Percentiles rank a stretch among this genome's conserved stretches.
Evolutionary conservation across 30 jellyfish, hydroid and myxozoan genomes (phyloP).

Genomic region (Phacellophora camtschatica): DNA sequence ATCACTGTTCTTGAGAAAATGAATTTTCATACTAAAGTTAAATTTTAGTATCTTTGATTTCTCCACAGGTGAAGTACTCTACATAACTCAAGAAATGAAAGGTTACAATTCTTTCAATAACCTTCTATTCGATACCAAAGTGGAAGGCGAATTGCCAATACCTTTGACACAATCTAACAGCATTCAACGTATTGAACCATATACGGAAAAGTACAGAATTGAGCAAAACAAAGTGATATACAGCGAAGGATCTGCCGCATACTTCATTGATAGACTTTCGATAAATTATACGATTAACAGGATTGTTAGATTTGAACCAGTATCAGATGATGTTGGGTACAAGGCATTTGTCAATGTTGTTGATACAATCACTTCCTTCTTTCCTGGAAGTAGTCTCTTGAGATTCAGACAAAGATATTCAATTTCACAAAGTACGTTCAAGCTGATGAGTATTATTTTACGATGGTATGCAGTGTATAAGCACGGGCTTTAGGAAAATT

Average conservation of each 20-base stretch:
- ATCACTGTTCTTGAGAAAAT: no score
- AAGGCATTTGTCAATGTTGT: slow-evolving; percentile 9
- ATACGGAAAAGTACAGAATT: slow-evolving; percentile 17
- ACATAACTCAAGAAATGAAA: slow-evolving; percentile 59
- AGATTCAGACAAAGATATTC: slow-evolving; percentile 24
- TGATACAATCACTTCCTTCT: slow-evolving; percentile 7
- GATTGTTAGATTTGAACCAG: slow-evolving; percentile 7
- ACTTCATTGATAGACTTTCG: slow-evolving; percentile 8
- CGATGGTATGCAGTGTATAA: no score
- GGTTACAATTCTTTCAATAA: slow-evolving; percentile 59
- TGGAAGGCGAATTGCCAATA: slow-evolving; percentile 54
- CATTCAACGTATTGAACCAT: slow-evolving; percentile 19
- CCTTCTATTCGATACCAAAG: slow-evolving; percentile 47
- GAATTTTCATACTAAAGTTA: no score
- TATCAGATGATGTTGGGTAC: not conserved
- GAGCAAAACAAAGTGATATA: slow-evolving; percentile 14
- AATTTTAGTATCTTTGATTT: not conserved
- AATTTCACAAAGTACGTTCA: not conserved
- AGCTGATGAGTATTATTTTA: no score
- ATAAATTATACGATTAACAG: slow-evolving; percentile 41
- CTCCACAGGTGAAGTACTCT: slow-evolving; percentile 55
- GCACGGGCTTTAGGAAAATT: no score
- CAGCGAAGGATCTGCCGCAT: slow-evolving; percentile 48
- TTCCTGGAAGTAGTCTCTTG: not conserved
- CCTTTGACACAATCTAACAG: slow-evolving; percentile 31